Conservation (phyloP, 2,797 vertebrate species). For the Amblyraja radiata region DNA sequence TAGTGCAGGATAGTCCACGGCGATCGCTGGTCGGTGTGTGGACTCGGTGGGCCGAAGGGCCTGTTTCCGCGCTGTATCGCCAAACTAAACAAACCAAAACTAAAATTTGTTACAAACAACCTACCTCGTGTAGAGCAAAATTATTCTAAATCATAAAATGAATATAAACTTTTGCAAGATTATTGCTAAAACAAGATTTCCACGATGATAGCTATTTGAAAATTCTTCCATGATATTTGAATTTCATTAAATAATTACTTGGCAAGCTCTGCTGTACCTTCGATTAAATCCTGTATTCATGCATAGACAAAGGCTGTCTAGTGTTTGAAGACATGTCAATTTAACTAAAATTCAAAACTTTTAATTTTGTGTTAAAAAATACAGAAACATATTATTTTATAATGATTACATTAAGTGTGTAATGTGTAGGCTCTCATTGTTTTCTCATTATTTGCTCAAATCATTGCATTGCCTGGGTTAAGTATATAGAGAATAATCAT, state of each 20-base stretch:
- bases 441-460: background rate
- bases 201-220: background rate
- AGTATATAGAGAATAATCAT: background rate
- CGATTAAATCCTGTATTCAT: background rate
- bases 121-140: background rate
- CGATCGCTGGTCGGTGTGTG: too few relatives aligned
- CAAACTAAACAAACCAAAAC: too few relatives aligned
- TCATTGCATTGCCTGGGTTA: background rate
- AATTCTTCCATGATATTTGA: background rate
- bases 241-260: background rate
- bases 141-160: background rate
- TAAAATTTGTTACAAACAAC: background rate
- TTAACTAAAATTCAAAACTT: background rate
- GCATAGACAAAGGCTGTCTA: background rate
- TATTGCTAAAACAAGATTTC: background rate
- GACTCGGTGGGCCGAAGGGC: too few relatives aligned
- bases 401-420: background rate
- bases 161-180: background rate
- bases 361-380: background rate
- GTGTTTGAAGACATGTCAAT: background rate
- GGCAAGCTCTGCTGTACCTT: background rate
- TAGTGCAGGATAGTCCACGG: too few relatives aligned
- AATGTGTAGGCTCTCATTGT: background rate
- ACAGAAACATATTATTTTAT: background rate
- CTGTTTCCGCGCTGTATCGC: too few relatives aligned